Evolutionary conservation across 2,888 invertebrate genomes (phyloP).

Genomic region (Steinernema scapterisci): DNA sequence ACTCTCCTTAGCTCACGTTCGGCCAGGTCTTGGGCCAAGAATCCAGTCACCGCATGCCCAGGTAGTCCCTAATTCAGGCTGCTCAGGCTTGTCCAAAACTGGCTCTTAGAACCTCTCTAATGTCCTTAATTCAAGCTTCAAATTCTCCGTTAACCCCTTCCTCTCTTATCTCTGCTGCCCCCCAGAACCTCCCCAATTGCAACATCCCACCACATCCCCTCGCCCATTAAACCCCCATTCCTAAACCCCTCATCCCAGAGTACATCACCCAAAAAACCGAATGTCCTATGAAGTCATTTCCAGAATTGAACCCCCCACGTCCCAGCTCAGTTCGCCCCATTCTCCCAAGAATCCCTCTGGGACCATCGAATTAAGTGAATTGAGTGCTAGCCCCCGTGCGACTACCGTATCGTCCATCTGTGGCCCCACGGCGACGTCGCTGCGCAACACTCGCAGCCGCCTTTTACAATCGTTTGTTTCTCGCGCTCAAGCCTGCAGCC

Average conservation of each 20-base stretch:
- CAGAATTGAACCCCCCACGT: neutral
- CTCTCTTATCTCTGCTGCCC: too few relatives aligned
- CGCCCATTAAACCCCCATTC: too few relatives aligned
- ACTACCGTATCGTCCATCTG: constrained; percentile 16
- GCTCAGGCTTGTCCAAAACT: too few relatives aligned
- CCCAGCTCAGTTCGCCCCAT: neutral
- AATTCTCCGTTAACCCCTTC: neutral
- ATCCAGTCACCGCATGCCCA: too few relatives aligned
- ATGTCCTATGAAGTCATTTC: constrained; percentile 20
- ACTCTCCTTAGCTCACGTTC: too few relatives aligned
- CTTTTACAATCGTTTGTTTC: constrained; percentile 11
- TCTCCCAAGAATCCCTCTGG: too few relatives aligned
- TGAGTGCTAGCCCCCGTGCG: neutral
- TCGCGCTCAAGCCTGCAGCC: neutral
- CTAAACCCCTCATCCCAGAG: too few relatives aligned
- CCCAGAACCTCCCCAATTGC: too few relatives aligned
- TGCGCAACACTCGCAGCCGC: constrained; percentile 16
- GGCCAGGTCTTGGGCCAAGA: too few relatives aligned
- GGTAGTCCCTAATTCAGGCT: too few relatives aligned
- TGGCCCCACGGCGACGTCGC: constrained; percentile 3
- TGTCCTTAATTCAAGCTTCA: neutral
- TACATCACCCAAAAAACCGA: neutral
- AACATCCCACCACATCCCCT: too few relatives aligned
- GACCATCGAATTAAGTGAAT: constrained; percentile 26
- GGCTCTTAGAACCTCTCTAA: neutral